phyloP scores from a whole-genome alignment of 1,140 invertebrate genomes.

The Proctacanthus coquilletti region DNA sequence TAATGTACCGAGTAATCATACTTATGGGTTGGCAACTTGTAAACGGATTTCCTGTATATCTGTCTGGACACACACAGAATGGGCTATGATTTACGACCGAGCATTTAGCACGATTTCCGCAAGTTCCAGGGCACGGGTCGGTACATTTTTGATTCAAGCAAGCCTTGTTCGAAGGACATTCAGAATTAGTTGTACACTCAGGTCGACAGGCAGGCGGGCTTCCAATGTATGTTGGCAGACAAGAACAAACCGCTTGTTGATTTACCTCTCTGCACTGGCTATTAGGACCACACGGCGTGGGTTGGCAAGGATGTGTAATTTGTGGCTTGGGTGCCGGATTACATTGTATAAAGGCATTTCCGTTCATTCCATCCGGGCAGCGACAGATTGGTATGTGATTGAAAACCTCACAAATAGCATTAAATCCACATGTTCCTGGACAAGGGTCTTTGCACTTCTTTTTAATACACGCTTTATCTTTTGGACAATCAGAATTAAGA shows the following conservation, averaged over 20 bases:
- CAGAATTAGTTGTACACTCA: slow-evolving; percentile 53
- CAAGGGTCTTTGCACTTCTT: slow-evolving; percentile 63
- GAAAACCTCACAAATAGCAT: slow-evolving; percentile 58
- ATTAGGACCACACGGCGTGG: slow-evolving; percentile 52
- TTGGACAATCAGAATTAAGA: slow-evolving; percentile 63
- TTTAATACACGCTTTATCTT: slow-evolving; percentile 52
- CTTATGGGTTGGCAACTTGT: slow-evolving; percentile 34
- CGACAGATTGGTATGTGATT: slow-evolving; percentile 64
- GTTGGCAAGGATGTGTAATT: slow-evolving; percentile 39
- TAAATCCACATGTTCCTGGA: slow-evolving; percentile 52
- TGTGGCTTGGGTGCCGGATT: slow-evolving; percentile 36
- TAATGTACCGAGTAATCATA: slow-evolving; percentile 47
- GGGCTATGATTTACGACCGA: slow-evolving; percentile 57
- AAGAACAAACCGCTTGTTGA: slow-evolving; percentile 47
- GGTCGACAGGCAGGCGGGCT: slow-evolving; percentile 57
- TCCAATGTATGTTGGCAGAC: slow-evolving; percentile 49
- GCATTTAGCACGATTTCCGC: slow-evolving; percentile 56
- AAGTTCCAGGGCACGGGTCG: slow-evolving; percentile 58
- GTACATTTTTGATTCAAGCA: slow-evolving; percentile 58
- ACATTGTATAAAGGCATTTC: slow-evolving; percentile 55
- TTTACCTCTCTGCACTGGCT: slow-evolving; percentile 39
- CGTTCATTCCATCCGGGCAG: slow-evolving; percentile 47
- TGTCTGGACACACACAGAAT: slow-evolving; percentile 49
- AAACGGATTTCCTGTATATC: slow-evolving; percentile 56
- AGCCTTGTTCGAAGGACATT: slow-evolving; percentile 50